phyloP scores from a whole-genome alignment of 2,797 vertebrate species.

The Cheirogaleus major region DNA sequence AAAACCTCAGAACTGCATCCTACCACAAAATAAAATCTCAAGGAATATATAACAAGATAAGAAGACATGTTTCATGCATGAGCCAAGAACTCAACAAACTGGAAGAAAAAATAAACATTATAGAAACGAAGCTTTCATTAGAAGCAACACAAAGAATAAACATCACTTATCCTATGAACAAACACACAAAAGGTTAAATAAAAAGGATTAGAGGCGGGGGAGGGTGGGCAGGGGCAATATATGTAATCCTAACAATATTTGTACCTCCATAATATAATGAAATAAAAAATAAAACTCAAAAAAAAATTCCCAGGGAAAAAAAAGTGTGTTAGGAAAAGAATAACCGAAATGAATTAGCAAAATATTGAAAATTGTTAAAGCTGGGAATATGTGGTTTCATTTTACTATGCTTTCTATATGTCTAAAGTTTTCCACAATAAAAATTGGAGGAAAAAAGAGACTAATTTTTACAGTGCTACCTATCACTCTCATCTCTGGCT shows the following conservation, averaged over 20 bases:
- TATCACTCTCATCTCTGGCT: background rate
- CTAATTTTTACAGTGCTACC: background rate
- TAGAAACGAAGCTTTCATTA: background rate
- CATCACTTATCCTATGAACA: background rate
- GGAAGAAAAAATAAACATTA: background rate
- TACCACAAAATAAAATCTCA: slow-evolving; percentile 16
- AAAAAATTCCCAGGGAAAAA: background rate
- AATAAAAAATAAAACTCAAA: too few species aligned
- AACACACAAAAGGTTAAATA: slow-evolving; percentile 13
- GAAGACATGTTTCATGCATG: slow-evolving; percentile 1
- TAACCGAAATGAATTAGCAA: background rate
- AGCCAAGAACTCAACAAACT: background rate
- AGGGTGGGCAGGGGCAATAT: too few species aligned
- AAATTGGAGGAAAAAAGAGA: background rate
- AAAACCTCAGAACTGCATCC: background rate
- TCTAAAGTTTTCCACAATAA: slow-evolving; percentile 9
- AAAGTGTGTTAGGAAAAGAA: background rate
- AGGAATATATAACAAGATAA: background rate
- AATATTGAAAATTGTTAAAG: slow-evolving; percentile 14
- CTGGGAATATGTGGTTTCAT: background rate
- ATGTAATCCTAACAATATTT: too few species aligned
- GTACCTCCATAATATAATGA: too few species aligned
- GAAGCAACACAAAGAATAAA: background rate
- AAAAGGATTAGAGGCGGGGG: background rate
- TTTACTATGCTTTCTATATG: background rate